phyloP scores from a whole-genome alignment of 2,888 invertebrate species.

The Apamea crenata region DNA sequence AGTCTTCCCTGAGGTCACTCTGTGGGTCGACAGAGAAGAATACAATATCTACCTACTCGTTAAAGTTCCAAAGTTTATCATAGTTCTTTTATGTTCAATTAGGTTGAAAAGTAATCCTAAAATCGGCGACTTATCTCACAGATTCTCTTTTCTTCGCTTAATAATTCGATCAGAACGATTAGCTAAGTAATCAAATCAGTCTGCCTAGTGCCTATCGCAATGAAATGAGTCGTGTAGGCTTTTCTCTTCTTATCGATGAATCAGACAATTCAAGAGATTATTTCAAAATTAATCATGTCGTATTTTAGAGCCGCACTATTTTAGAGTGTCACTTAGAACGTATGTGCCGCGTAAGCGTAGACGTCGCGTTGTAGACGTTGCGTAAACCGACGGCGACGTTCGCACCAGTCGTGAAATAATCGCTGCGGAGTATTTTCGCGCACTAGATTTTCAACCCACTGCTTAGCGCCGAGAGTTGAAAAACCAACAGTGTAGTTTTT shows the following conservation, averaged over 20 bases:
- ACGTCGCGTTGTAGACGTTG: too few species aligned
- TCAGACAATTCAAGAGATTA: not conserved
- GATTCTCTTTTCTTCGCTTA: not conserved
- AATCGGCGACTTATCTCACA: not conserved
- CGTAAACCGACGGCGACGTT: too few species aligned
- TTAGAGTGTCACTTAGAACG: not conserved
- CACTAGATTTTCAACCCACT: too few species aligned
- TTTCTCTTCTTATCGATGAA: slow-evolving; percentile 1
- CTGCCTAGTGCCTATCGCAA: not conserved
- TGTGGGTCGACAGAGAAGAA: too few species aligned
- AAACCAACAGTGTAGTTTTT: too few species aligned
- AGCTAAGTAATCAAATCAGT: slow-evolving; percentile 16
- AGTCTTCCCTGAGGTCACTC: too few species aligned
- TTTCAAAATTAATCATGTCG: not conserved
- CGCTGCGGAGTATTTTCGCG: too few species aligned
- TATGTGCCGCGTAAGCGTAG: not conserved
- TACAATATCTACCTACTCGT: not conserved
- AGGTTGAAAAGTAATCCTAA: not conserved
- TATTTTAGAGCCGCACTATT: not conserved
- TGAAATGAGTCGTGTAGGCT: not conserved
- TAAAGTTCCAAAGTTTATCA: not conserved
- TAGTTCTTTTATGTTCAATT: not conserved
- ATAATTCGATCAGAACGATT: not conserved
- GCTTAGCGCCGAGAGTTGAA: too few species aligned
- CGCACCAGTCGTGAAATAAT: too few species aligned